Evolutionary conservation across 2,113 vertebrate species (phyloP), one percentile per base, ranked within the genome.

Genomic region (Labrus mixtus): DNA sequence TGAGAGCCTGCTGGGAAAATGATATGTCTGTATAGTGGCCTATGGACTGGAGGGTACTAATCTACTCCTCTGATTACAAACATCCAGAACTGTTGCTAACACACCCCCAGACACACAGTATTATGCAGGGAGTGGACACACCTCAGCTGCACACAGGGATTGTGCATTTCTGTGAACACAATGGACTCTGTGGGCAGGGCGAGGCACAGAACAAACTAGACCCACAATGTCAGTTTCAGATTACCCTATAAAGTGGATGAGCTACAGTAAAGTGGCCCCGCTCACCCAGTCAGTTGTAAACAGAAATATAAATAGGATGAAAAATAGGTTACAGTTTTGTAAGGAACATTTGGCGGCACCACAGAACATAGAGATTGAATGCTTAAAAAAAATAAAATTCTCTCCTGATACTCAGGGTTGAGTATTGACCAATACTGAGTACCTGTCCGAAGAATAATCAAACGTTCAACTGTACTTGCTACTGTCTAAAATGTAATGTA

Each of bases 1-100:
- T 93, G 88, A 94, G 81, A 92, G 87, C 89, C 87, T 87, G 89
- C 89, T 92, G 90, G 78, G 92, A 89, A 93, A 94, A 93, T 94
- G 56, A 93, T 89, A 94, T 46, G 87, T 87, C 86, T 93, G 71
- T 58, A 82, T 78, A 73, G 85, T 90, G 84, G 83, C 89, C 88
- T 84, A 85, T 78, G 82, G 76, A 89, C 85, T 78, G 73, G 73
- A 92, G 86, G 86, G 87, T 92, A 92, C 90, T 90, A 93, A 94
- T 93, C 93, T 93, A 83, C 87, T 85, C 56, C 87, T 91, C 78
- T 91, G 85, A 88, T 94, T 93, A 91, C 92, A 88, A 87, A 87
- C 90, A 87, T 72, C 78, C 74, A 82, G 77, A 80, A 61, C 82
- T 73, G 72, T 75, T 72, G 75, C 59, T 75, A 83, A 89, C 82